Conservation (phyloP, 64 coral and sea anemone species). For the Orbicella faveolata region DNA sequence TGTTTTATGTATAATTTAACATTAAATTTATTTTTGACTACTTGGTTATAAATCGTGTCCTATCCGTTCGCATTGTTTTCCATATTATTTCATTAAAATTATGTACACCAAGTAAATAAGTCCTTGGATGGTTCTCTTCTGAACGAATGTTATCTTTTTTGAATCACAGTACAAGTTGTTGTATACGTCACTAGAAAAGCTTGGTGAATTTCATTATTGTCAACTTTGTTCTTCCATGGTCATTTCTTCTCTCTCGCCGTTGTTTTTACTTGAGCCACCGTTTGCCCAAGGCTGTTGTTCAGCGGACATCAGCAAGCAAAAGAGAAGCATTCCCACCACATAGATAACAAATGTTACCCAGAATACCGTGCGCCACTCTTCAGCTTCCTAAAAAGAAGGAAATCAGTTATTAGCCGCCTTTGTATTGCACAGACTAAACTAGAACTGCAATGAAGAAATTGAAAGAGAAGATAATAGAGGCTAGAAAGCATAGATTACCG, state of each 20-base stretch:
- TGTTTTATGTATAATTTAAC: too few relatives aligned
- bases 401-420: neutral
- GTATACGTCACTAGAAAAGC: too few relatives aligned
- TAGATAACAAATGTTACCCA: slow-evolving; percentile 78
- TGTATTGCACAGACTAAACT: neutral
- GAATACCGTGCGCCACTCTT: slow-evolving; percentile 85
- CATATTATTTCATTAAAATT: too few relatives aligned
- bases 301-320: slow-evolving; percentile 75
- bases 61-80: too few relatives aligned
- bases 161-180: too few relatives aligned
- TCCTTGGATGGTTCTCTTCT: too few relatives aligned
- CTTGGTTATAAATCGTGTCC: too few relatives aligned
- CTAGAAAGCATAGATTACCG: too few relatives aligned
- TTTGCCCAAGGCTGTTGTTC: slow-evolving; percentile 74
- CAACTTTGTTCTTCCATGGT: slow-evolving; percentile 2
- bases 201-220: neutral
- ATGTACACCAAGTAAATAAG: too few relatives aligned
- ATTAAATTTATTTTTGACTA: too few relatives aligned
- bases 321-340: slow-evolving; percentile 55
- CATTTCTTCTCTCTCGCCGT: slow-evolving; percentile 20
- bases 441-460: neutral
- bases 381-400: slow-evolving; percentile 42
- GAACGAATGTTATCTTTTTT: too few relatives aligned
- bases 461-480: neutral
- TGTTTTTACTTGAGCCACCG: neutral